Evolutionary conservation across 2,797 vertebrate species (phyloP), one percentile per base, ranked within the genome.

Genomic region (Florisuga fusca): DNA sequence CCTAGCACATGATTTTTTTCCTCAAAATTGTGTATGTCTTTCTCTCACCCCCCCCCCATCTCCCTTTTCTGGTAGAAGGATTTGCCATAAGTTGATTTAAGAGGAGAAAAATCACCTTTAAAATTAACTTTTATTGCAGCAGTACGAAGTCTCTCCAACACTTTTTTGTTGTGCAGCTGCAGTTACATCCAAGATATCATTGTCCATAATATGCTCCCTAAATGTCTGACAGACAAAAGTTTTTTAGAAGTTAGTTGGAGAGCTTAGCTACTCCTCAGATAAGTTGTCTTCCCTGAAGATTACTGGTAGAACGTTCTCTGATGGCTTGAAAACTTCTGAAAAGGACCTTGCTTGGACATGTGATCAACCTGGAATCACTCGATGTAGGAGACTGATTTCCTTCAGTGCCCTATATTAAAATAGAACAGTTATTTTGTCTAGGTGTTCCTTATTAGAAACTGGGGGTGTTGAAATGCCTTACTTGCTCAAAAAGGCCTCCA

Each of bases 31-130:
- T 46, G 5, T 53, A 43, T 69, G 18, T 23, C 23, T 33, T 31
- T 68, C 43, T 66, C 6, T 68, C 57, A n/a, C 13, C 5, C 2
- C 13, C 5, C 2, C 17, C 14, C 31, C 2, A 2, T 3, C 4
- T 41, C 15, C 6, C 4, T 58, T 46, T 84, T 67, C 77, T 85
- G 34, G 26, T 58, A 62, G 36, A 71, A 79, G 3, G 4, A 27
- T 27, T 76, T 78, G 11, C 33, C 17, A 18, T 53, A 61, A 75
- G 4, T 45, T 83, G 19, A 16, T 87, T 77, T 31, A 58, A 69
- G 23, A 78, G 21, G 31, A 89, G 53, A 82, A 87, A 55, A 63
- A n/a, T 5, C 3, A 31, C n/a, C 45, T 86, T 87, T 29, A 45
- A 72, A 43, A 14, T 73, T 89, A 59, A 51, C 12, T 57, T 64